Base-by-base conservation (phyloP, 2,888 invertebrate species). In the Meganola albula region DNA sequence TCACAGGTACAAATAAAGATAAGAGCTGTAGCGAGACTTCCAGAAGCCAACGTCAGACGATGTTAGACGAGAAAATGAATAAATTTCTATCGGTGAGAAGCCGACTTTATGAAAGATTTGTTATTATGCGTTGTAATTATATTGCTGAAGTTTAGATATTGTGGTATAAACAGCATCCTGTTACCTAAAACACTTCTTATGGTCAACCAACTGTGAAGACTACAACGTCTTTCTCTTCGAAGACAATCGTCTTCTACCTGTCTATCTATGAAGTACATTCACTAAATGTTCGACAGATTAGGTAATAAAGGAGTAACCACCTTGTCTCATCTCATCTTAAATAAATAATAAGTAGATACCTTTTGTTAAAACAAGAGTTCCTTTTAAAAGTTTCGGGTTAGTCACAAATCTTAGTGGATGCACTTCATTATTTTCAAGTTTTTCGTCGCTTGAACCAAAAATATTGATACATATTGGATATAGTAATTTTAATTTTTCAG, bases 21-120 rank as follows among this genome's bases (percentile, higher is more conserved):
- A 90, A 90, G 87, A 87, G 89, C 79, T 88, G 75, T 58, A 74
- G 76, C 60, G 80, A 76, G 62, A 76, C 89, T 74, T 92, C 92
- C 80, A 89, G 90, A 78, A 89, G 91, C 83, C 93, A 92, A 89
- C 92, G 92, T 67, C 93, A 93, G 79, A 94, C 93, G 84, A 92
- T 94, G 83, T 90, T 95, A 87, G 93, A 94, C 83, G 94, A 95
- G 88, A 94, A 95, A 91, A 95, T 95, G 88, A 93, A 95, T 92
- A 95, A 94, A 84, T 96, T 95, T 87, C 88, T 95, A 88, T 94
- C 94, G 94, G 96, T 96, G 93, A 90, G 90, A 79, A 71, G 74
- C 66, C 71, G 72, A 65, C 54, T 66, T 70, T 67, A 63, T 73
- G 74, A 68, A 61, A 60, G 49, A 55, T 56, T 41, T 48, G 38